These are phyloP conservation scores for Phycodurus eques DNA, from an alignment of 2,113 vertebrate species.

Conservation along the genomic window DNA sequence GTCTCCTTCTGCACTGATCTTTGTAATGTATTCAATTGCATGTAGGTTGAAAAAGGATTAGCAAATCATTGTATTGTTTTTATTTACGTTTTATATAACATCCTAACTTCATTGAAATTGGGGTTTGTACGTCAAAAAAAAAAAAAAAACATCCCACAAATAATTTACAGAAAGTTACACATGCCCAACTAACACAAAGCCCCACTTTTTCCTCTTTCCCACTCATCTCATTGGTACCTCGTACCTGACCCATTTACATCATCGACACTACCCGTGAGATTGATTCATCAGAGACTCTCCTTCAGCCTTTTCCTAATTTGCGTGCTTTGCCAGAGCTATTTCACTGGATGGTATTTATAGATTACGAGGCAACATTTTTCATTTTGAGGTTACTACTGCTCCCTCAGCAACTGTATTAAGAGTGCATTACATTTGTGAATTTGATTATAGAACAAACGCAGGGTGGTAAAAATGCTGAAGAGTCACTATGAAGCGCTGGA, in stretches of 20 bases:
- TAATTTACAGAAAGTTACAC: no score
- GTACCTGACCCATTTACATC: constrained; percentile 50
- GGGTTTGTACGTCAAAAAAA: no score
- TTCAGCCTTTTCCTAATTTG: constrained; percentile 42
- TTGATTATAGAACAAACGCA: background rate
- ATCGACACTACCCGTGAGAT: constrained; percentile 17
- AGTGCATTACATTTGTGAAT: background rate
- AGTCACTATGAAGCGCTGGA: no score
- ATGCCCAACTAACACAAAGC: background rate
- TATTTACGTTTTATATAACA: no score
- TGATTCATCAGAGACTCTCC: constrained; percentile 36
- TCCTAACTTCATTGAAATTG: no score
- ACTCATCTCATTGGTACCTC: constrained; percentile 19
- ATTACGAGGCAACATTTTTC: constrained; percentile 22
- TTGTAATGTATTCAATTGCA: no score
- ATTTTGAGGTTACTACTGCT: background rate
- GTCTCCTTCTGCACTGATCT: background rate
- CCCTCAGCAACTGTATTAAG: background rate
- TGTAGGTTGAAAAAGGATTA: no score
- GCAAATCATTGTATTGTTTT: no score
- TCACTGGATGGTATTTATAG: constrained; percentile 49
- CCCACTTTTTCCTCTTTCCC: constrained; percentile 10
- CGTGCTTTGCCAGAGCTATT: constrained; percentile 38
- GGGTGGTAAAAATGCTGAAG: no score
- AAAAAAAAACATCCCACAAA: no score